Evolutionary conservation across 1,140 invertebrate genomes (phyloP), one percentile per base, ranked within the genome.

Genomic region (Acyrthosiphon pisum): DNA sequence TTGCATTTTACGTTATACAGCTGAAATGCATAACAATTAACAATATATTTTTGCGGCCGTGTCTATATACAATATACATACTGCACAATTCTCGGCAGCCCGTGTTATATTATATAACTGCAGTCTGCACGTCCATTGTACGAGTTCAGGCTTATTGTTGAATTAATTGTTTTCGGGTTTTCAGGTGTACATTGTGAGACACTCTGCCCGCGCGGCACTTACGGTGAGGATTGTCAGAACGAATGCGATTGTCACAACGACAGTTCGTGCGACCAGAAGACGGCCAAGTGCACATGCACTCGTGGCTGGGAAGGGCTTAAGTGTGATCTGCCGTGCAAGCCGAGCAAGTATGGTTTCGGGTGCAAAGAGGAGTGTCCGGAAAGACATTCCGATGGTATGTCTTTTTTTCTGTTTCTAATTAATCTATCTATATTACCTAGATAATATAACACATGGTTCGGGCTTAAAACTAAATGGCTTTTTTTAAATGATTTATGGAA

Each of bases 201-300:
- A 7, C 96, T 96, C 93, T 99, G 99, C 95, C 96, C 96, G 22
- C 95, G 95, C 88, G 98, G 98, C 88, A 96, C 95, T 94, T 99
- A 97, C 95, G 98, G 98, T 86, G 95, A 96, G 88, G 95, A 97
- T 94, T 99, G 98, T 95, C 96, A 96, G 94, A 95, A 96, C 94
- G 95, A 96, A 90, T 99, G 98, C 95, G 96, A 97, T 94, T 99
- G 99, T 95, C 95, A 96, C 94, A 97, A 98, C 95, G 97, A 98
- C 95, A 98, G 97, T 93, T 97, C 97, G n/a, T 99, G 98, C 95
- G 97, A 98, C 95, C 96, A 97, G 53, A 95, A 96, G 23, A 97
- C 96, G 30, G 98, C 98, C 48, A 96, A 95, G 93, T 99, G 98
- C 95, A 96, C 97, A 93, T 99, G 99, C 95, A 96, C 97, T 35